phyloP scores from a whole-genome alignment of 2,797 vertebrate species.

The Momotus momota region DNA sequence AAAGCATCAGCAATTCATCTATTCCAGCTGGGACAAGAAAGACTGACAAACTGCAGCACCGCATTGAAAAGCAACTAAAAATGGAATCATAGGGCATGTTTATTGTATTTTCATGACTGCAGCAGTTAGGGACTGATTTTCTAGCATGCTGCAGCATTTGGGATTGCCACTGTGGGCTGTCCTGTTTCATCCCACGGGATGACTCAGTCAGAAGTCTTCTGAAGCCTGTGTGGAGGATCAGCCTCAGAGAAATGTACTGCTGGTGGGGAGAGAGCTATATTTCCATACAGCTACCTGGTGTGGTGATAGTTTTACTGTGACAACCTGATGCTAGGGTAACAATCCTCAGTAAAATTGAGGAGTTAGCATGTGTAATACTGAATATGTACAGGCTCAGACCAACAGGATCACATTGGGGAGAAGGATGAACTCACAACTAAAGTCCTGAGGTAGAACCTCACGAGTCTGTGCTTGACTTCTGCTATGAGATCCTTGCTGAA shows the following conservation, averaged over 20 bases:
- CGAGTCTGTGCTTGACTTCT: neutral
- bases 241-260: neutral
- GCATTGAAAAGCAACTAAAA: conserved; percentile 65
- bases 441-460: neutral
- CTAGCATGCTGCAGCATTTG: conserved; percentile 34
- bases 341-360: neutral
- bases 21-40: conserved; percentile 72
- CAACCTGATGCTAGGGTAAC: neutral
- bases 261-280: neutral
- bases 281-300: neutral
- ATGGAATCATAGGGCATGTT: conserved; percentile 60
- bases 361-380: neutral
- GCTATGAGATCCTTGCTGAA: neutral
- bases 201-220: conserved; percentile 13
- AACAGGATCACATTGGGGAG: neutral
- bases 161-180: conserved; percentile 57
- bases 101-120: conserved; percentile 66
- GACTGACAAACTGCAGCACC: conserved; percentile 56
- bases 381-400: neutral
- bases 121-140: conserved; percentile 38
- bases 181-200: conserved; percentile 32
- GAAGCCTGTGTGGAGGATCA: neutral
- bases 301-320: neutral
- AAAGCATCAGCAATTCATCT: conserved; percentile 72
- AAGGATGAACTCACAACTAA: neutral